A percentile compares a stretch with the other conserved stretches of the same genome.
Conservation (phyloP, 2,113 vertebrate genomes). For the Phylloscopus trochiloides region DNA sequence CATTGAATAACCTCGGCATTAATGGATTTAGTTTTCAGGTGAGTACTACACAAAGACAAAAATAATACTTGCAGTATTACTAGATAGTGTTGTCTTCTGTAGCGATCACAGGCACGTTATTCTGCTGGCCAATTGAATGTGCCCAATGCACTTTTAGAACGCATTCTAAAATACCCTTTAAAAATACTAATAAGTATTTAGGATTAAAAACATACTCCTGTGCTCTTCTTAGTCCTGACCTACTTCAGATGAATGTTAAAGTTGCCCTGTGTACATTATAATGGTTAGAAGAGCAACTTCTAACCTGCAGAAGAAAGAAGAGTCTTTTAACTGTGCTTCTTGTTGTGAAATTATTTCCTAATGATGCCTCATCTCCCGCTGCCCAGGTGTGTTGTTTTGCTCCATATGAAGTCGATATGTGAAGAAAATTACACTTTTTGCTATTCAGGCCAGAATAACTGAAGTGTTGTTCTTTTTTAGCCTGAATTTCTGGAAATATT, state of each 20-base stretch:
- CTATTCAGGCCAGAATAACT: not conserved
- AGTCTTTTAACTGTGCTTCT: not conserved
- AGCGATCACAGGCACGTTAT: fast-evolving
- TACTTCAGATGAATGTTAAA: not conserved
- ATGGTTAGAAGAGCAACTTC: not conserved
- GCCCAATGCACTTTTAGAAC: not conserved
- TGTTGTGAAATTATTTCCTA: not conserved
- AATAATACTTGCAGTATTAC: not conserved
- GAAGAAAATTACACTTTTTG: not conserved
- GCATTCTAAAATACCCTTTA: not conserved
- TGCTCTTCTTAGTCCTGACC: not conserved
- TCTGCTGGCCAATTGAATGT: not conserved
- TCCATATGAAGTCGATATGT: not conserved
- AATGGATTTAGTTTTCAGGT: not conserved
- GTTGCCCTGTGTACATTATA: not conserved
- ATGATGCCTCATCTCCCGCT: not conserved
- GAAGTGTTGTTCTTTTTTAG: not conserved
- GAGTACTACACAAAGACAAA: not conserved
- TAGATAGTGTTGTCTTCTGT: not conserved
- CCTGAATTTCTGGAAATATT: not conserved
- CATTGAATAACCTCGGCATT: not conserved
- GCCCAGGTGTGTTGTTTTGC: not conserved
- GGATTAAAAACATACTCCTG: not conserved
- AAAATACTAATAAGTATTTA: not conserved
- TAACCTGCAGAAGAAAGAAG: too few relatives aligned